Conservation (phyloP, 2,113 vertebrate species). For the Cyrtonyx montezumae region DNA sequence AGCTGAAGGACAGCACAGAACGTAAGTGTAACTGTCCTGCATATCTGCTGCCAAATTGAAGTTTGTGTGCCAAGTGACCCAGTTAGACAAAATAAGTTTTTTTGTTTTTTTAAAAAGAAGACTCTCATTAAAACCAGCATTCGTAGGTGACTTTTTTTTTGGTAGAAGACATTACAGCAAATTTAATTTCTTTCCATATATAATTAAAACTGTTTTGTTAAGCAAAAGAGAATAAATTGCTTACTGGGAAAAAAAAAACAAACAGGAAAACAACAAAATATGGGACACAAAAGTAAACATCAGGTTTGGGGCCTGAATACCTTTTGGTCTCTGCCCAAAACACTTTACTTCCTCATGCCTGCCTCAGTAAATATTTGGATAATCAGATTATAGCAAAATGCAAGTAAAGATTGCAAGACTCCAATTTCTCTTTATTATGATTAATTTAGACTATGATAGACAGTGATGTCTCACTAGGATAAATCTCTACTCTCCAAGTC, state of each 20-base stretch:
- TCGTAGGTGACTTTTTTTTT: not conserved
- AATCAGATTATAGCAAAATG: not conserved
- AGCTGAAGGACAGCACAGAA: not conserved
- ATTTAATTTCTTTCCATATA: not conserved
- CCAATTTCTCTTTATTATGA: not conserved
- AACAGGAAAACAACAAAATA: not conserved
- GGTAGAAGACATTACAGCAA: not conserved
- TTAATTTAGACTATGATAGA: not conserved
- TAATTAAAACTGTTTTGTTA: not conserved
- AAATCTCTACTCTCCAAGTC: not conserved
- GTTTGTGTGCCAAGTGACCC: not conserved
- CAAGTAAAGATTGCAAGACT: not conserved
- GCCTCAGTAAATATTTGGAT: not conserved
- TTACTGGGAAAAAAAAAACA: not conserved
- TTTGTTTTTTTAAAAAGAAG: not conserved
- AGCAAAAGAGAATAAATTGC: not conserved
- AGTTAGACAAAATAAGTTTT: not conserved
- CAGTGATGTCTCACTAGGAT: not conserved
- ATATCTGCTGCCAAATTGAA: not conserved
- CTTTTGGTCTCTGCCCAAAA: not conserved
- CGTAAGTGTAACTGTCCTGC: not conserved
- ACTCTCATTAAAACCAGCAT: not conserved
- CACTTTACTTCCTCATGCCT: not conserved
- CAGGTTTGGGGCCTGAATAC: not conserved
- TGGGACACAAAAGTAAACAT: not conserved